Conservation (phyloP, 2,113 vertebrate genomes). For the Carollia perspicillata region DNA sequence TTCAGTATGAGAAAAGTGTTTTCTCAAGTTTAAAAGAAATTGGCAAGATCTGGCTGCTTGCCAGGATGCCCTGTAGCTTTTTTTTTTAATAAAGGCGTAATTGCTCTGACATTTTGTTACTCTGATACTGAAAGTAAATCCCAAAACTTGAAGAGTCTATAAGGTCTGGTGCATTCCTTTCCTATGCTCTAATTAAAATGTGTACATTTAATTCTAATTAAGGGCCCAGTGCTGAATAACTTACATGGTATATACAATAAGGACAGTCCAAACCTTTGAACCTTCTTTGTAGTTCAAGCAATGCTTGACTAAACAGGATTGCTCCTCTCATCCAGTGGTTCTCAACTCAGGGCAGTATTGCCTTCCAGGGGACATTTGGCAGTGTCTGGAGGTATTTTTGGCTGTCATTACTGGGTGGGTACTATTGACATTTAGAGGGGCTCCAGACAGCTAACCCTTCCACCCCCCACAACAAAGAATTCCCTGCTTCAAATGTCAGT, state of each 20-base stretch:
- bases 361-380: background rate
- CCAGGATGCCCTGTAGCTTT: conserved; percentile 30
- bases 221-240: background rate
- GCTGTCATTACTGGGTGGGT: background rate
- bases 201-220: conserved; percentile 32
- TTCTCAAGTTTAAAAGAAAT: conserved; percentile 55
- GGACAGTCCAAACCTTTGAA: background rate
- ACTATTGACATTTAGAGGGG: background rate
- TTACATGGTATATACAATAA: background rate
- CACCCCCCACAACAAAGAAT: background rate
- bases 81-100: conserved; percentile 2
- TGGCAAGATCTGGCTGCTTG: conserved; percentile 30
- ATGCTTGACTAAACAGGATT: background rate
- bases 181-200: conserved; percentile 36
- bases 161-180: background rate
- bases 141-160: background rate
- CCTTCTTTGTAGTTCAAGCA: conserved; percentile 9
- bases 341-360: background rate
- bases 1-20: conserved; percentile 49
- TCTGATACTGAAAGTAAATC: background rate
- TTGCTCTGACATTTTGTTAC: conserved; percentile 33
- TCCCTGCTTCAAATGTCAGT: background rate
- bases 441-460: background rate
- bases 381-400: background rate
- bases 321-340: background rate